These are phyloP conservation scores for Orbicella faveolata DNA, from an alignment of 64 coral and sea anemone genomes.

Conservation along the genomic window DNA sequence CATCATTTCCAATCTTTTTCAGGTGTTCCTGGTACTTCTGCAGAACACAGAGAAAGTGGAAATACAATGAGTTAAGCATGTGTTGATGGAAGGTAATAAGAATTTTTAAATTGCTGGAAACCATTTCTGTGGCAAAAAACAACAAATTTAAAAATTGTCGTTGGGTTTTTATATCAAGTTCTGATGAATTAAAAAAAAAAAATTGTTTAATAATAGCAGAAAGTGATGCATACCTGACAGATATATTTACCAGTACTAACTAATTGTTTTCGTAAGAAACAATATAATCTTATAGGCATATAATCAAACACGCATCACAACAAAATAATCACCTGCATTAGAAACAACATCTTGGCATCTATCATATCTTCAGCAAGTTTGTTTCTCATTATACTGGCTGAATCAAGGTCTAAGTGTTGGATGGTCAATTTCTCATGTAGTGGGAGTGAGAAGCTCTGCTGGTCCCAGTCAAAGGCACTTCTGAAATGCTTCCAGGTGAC, in stretches of 20 bases:
- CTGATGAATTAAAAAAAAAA: too few relatives aligned
- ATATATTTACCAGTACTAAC: too few relatives aligned
- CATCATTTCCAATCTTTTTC: not conserved
- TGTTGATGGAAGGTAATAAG: not conserved
- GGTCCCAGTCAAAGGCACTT: constrained; percentile 36
- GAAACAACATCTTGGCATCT: constrained; percentile 51
- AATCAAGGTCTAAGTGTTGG: constrained; percentile 25
- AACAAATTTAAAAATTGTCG: too few relatives aligned
- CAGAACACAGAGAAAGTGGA: not conserved
- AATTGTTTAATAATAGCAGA: too few relatives aligned
- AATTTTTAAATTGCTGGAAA: not conserved
- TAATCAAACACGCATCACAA: too few relatives aligned
- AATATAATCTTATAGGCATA: too few relatives aligned
- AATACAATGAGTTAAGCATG: not conserved
- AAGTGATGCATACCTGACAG: too few relatives aligned
- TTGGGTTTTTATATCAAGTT: too few relatives aligned
- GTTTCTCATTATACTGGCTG: constrained; percentile 33
- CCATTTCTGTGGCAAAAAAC: not conserved
- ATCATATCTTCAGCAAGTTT: constrained; percentile 43
- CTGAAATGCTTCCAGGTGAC: constrained; percentile 3
- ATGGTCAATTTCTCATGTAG: constrained; percentile 7
- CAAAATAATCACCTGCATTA: constrained; percentile 29
- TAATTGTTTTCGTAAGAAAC: too few relatives aligned
- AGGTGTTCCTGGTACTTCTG: constrained; percentile 27
- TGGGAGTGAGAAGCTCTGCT: not conserved